Percentiles rank a stretch among this genome's conserved stretches.
phyloP scores from a whole-genome alignment of 2,888 invertebrate species.

The Ceramica pisi region DNA sequence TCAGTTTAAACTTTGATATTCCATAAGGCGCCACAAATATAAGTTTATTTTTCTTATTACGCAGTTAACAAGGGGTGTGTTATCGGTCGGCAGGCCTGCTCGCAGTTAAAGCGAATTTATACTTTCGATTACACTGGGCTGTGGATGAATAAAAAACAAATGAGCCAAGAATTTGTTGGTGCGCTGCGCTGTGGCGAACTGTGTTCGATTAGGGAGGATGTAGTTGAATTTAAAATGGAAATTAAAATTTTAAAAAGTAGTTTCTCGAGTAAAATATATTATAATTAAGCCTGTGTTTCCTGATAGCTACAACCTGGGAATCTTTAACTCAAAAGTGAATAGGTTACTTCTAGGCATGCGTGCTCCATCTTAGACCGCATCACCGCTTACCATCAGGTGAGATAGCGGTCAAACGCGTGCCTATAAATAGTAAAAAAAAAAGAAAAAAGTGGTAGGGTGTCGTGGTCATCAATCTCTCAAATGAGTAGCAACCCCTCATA shows the following conservation, averaged over 20 bases:
- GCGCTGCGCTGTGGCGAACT: conserved; percentile 77
- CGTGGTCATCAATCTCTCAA: no score
- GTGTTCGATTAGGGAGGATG: conserved; percentile 71
- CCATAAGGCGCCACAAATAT: conserved; percentile 82
- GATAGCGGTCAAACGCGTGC: no score
- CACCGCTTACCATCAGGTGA: no score
- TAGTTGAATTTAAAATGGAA: conserved; percentile 21
- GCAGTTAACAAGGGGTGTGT: conserved; percentile 85
- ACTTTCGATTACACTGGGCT: conserved; percentile 88
- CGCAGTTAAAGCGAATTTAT: conserved; percentile 89
- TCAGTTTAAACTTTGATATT: conserved; percentile 83
- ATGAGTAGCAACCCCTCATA: no score
- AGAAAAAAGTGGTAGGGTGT: no score
- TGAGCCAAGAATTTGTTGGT: conserved; percentile 89
- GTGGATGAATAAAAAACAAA: conserved; percentile 90
- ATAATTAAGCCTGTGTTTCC: no score
- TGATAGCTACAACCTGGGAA: no score
- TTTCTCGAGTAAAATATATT: neutral
- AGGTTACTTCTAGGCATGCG: no score
- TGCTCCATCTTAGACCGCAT: no score
- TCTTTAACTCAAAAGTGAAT: no score
- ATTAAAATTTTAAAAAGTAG: conserved; percentile 2
- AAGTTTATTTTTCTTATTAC: conserved; percentile 89
- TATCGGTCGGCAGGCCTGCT: conserved; percentile 83
- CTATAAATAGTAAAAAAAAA: no score